Percentiles rank a stretch among this genome's conserved stretches.
Conservation (phyloP, 2,888 invertebrate species). For the Toxonevra muliebris region DNA sequence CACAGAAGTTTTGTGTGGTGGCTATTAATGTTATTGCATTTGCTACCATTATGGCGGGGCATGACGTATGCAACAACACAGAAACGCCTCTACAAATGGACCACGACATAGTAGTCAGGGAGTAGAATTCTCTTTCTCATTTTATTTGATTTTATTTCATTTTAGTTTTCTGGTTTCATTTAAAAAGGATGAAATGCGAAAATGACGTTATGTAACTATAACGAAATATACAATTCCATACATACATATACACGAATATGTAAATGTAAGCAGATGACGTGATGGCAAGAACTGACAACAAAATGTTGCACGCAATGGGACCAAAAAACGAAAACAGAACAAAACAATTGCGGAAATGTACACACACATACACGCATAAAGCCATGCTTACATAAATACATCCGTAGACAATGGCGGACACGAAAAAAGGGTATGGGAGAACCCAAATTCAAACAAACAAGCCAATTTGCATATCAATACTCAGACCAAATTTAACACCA, state of each 20-base stretch:
- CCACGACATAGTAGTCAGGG: not conserved
- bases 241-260: slow-evolving; percentile 3
- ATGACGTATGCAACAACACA: not conserved
- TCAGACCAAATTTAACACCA: too few relatives aligned
- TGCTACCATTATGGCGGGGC: not conserved
- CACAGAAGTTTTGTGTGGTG: slow-evolving; percentile 16
- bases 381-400: not conserved
- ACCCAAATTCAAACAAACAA: too few relatives aligned
- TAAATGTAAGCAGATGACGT: slow-evolving; percentile 4
- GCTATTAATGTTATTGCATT: slow-evolving; percentile 28
- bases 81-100: slow-evolving; percentile 25
- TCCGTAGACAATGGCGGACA: too few relatives aligned
- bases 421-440: too few relatives aligned
- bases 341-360: not conserved
- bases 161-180: too few relatives aligned
- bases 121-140: not conserved
- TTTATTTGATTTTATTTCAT: too few relatives aligned
- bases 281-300: slow-evolving; percentile 13
- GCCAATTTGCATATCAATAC: too few relatives aligned
- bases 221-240: not conserved
- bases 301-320: slow-evolving; percentile 3
- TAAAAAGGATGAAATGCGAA: slow-evolving; percentile 19
- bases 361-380: not conserved
- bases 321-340: not conserved
- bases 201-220: slow-evolving; percentile 32